phyloP scores from a whole-genome alignment of 2,113 vertebrate species.

The Silurus meridionalis region DNA sequence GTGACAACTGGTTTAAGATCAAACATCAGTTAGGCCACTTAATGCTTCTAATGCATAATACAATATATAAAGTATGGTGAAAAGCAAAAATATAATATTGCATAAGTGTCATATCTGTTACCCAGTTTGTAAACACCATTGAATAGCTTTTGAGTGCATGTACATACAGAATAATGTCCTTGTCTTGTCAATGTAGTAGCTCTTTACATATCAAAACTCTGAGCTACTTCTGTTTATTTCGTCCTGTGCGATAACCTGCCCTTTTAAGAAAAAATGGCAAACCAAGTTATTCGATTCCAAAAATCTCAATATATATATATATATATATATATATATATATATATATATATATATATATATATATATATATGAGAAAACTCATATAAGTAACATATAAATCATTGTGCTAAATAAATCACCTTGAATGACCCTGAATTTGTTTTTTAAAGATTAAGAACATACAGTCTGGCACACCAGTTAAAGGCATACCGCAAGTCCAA shows the following conservation, averaged over 20 bases:
- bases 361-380: background rate
- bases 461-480: background rate
- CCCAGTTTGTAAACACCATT: background rate
- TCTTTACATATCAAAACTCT: background rate
- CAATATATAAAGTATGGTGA: background rate
- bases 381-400: background rate
- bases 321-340: background rate
- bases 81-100: background rate
- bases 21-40: background rate
- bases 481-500: conserved; percentile 11
- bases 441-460: conserved; percentile 51
- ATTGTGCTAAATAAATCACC: background rate
- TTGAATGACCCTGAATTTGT: background rate
- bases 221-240: background rate
- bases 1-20: background rate
- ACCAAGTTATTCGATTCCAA: background rate
- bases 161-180: background rate
- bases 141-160: background rate
- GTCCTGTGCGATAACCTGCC: background rate
- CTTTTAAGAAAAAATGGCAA: background rate
- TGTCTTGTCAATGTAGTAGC: background rate
- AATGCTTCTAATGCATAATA: background rate
- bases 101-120: background rate
- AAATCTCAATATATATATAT: background rate
- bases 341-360: background rate